These are phyloP conservation scores for Heliconius cydno DNA, from an alignment of 2,888 invertebrate genomes.

Conservation along the genomic window DNA sequence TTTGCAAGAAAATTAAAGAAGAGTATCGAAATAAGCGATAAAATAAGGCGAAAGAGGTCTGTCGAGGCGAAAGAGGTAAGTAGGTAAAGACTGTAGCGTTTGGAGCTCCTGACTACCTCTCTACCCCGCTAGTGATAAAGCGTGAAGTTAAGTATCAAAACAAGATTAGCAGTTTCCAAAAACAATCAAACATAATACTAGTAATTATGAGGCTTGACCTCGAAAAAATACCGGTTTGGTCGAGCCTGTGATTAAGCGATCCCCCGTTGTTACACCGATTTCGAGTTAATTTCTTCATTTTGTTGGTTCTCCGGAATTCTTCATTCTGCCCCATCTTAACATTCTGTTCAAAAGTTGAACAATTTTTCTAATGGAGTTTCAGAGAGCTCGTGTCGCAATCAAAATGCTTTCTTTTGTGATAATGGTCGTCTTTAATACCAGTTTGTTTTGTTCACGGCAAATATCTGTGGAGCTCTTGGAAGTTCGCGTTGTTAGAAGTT, in stretches of 20 bases:
- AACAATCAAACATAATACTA: conserved; percentile 57
- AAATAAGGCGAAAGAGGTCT: too few relatives aligned
- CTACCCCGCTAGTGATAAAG: too few relatives aligned
- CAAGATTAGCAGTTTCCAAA: conserved; percentile 21
- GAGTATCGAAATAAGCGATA: neutral
- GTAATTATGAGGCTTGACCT: conserved; percentile 62
- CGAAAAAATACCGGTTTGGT: conserved; percentile 65
- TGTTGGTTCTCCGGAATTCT: conserved; percentile 63
- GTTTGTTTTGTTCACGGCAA: conserved; percentile 34
- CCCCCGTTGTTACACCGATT: conserved; percentile 75
- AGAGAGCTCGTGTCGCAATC: conserved; percentile 54
- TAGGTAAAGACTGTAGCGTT: too few relatives aligned
- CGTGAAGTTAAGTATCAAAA: neutral
- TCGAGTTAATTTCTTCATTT: conserved; percentile 79
- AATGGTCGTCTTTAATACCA: conserved; percentile 47
- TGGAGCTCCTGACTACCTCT: too few relatives aligned
- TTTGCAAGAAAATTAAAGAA: conserved; percentile 17
- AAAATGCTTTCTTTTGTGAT: conserved; percentile 58
- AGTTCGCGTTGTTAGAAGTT: conserved; percentile 30
- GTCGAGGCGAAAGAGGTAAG: too few relatives aligned
- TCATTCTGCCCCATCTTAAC: conserved; percentile 50
- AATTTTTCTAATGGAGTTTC: conserved; percentile 77
- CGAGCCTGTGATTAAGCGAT: conserved; percentile 72
- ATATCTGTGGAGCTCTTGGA: conserved; percentile 39
- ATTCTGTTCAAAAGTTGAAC: conserved; percentile 60